Conservation (phyloP, 2,797 vertebrate genomes). For the Semaprochilodus insignis region DNA sequence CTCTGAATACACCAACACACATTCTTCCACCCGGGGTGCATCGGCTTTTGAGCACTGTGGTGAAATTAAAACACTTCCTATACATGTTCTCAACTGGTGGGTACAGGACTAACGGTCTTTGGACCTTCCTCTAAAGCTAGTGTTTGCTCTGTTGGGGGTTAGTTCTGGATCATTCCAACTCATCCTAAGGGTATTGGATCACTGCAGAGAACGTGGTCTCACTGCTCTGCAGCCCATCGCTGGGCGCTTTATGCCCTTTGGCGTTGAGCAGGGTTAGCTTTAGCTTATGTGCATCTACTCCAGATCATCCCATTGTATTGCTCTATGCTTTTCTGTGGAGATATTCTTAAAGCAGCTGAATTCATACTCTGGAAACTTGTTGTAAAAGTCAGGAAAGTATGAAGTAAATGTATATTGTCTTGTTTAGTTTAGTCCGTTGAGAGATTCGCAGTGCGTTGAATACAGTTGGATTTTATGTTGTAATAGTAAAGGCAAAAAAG, state of each 20-base stretch:
- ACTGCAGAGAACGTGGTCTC: too few species aligned
- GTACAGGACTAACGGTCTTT: background rate
- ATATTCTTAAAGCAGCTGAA: background rate
- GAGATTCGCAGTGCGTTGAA: too few species aligned
- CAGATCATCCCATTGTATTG: background rate
- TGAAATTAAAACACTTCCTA: background rate
- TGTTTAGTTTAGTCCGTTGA: too few species aligned
- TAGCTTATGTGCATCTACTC: background rate
- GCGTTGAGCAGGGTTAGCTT: background rate
- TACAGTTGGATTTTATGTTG: too few species aligned
- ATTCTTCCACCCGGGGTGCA: background rate
- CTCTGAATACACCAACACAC: background rate
- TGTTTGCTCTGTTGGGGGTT: background rate
- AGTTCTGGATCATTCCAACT: background rate
- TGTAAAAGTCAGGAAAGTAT: background rate
- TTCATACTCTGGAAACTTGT: background rate
- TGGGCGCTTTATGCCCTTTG: background rate
- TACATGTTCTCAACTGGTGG: background rate
- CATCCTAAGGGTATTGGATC: background rate
- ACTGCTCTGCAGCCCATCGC: too few species aligned
- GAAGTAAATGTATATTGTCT: too few species aligned
- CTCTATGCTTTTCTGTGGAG: too few species aligned
- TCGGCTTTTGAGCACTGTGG: background rate
- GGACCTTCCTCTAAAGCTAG: too few species aligned
- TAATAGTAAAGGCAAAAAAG: too few species aligned